Base-by-base conservation (phyloP, 1,140 invertebrate species). In the Panulirus ornatus region DNA sequence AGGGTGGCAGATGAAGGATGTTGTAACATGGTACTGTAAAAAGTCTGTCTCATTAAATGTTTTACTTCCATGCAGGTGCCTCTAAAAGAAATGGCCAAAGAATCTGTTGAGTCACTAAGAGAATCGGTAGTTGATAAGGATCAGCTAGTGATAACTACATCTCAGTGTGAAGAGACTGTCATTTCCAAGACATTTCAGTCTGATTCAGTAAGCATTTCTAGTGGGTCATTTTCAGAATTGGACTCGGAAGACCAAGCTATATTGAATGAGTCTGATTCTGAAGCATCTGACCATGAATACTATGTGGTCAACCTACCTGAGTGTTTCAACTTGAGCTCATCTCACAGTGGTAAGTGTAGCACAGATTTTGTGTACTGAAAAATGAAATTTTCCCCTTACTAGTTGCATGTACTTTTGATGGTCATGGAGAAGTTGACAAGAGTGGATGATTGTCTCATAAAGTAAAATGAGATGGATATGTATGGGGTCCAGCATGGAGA, bases 221-320 rank as follows among this genome's bases (percentile, higher is more conserved):
- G 88, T 76, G 88, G 79, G 19, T 89, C 88, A 30, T 75, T 89
- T 70, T 89, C 88, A 8, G 88, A 89, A 30, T 44, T 89, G 42
- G 88, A 89, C 44, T 89, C 88, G 0, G 88, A 89, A 27, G 88
- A 89, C 78, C 88, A 89, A 38, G 88, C 88, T n/a, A 89, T 89
- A n/a, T 51, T 89, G 34, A 89, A 89, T 40, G 88, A 89, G n/a
- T 89, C 88, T 30, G 88, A 89, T 58, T 75, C 79, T 11, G 88
- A 89, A 19, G 19, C 22, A 22, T 89, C 88, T 34, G 88, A 89
- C 47, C 66, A 83, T 40, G 88, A 89, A 6, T 89, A 89, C 30
- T 89, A 54, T 58, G 79, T 89, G 2, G 88, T 89, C 30, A 70
- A 40, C 51, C 30, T 89, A n/a, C 88, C 88, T 3, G 88, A 89